Evolutionary conservation across 2,888 invertebrate genomes (phyloP), one percentile per base, ranked within the genome.

Genomic region (Lepidocyrtinus sp.): DNA sequence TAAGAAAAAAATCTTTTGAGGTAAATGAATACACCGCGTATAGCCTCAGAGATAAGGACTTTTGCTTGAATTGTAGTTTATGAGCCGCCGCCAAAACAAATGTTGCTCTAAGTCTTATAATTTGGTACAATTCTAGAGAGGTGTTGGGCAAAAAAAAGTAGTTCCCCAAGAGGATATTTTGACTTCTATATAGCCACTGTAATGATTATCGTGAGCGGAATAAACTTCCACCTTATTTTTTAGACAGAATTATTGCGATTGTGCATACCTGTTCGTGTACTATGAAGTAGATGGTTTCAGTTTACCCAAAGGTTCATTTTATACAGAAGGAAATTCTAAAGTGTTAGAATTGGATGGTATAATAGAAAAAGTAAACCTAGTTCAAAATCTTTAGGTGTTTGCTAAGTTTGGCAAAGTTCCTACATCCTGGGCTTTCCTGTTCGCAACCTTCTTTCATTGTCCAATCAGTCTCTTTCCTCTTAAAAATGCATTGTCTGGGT

Each of bases 401-500:
- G 45, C 24, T 19, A 5, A 19, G 50, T 55, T 73, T 73, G 73
- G 73, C 73, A 73, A 24, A 15, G 73, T 73, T 73, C 73, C 73
- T 50, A 21, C 25, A 55, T 64, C 55, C 65, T 64, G 64, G 64
- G 45, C 22, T 71, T 15, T 61, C 36, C 59, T 7, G 62, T 72
- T 63, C 26, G 55, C 15, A n/a, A 45, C 3, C 27, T 45, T 15
- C n/a, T n/a, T 7, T 71, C n/a, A 25, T 24, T 25, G 22, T 45
- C 72, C 74, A 74, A 55, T 36, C 75, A 74, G 2, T 63, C 63
- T 68, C 75, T n/a, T 21, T 62, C 73, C 68, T 68, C 50, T 68
- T 75, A 2, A 61, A 55, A 75, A 50, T 50, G 50, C 69, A 64
- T 75, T 75, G 75, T 75, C 75, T 75, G 69, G 75, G 75, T 75